Evolutionary conservation across 2,888 invertebrate genomes (phyloP), one percentile per base, ranked within the genome.

Genomic region (Mythimna albipuncta): DNA sequence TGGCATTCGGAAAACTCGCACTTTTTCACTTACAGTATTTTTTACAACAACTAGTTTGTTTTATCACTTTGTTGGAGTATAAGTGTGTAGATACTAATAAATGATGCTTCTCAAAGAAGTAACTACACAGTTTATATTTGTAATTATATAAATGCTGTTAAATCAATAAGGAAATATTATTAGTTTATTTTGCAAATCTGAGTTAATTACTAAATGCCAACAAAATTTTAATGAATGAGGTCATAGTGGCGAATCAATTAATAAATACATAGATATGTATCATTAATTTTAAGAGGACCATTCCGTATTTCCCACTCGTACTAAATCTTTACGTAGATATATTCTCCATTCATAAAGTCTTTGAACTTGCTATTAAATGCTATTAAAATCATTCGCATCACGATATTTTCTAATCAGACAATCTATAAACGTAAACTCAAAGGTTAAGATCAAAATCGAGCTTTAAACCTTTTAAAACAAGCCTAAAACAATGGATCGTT

Each of bases 221-320:
- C 19, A 19, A 19, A 44, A 19, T 57, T 35, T 9, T 32, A 2
- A 44, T 16, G 0, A 2, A 9, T 35, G 35, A 35, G 5, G n/a
- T 11, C 1, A n/a, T 21, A 9, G 4, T 6, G 13, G 11, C 16
- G n/a, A 11, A 26, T 76, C 38, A 77, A 77, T 68, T 32, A 69
- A 77, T 69, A 41, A 69, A 69, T 32, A 76, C 47, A 26, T 26
- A 57, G 11, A 38, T 26, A 21, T 26, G 13, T 47, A 13, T 35
- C 11, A 10, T 13, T 21, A 19, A 69, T 44, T 44, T 69, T 32
- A 54, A 16, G n/a, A 69, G 2, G 3, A 57, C 5, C 21, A 41
- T 55, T 47, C n/a, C 2, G 6, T 50, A 38, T 68, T 26, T 26
- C n/a, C n/a, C 4, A n/a, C n/a, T 26, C 2, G 4, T 52, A 52